Evolutionary conservation across 2,888 invertebrate genomes (phyloP), one percentile per base, ranked within the genome.

Genomic region (Cryptophagus acutangulus): DNA sequence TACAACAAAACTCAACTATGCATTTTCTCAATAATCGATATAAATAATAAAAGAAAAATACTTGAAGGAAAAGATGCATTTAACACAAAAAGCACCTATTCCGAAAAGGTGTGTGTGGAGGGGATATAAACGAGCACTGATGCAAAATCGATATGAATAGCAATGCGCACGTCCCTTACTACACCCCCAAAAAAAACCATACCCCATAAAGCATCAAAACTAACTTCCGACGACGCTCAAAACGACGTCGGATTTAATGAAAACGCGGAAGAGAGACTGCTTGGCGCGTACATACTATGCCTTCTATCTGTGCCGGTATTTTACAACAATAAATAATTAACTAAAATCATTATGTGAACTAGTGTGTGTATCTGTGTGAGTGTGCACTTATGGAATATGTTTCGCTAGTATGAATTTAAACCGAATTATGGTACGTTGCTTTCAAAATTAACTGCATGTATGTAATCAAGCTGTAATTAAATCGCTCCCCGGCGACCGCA

Each of bases 141-240:
- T 31, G 31, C 31, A 31, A 31, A 31, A 31, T 31, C 31, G 31
- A 31, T 31, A 31, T 8, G 8, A 31, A 15, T 14, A 8, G 15
- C 16, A 13, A n/a, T 12, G 31, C 31, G 31, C 31, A 31, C 13
- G 31, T 16, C 8, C 16, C 16, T 16, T 10, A 31, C 31, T 28
- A 6, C 28, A 28, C 28, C 28, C 28, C 28, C 28, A 4, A 6
- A 6, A 20, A 6, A 20, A 6, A 5, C 6, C 9, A 39, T 33
- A 17, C 17, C 18, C 28, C 13, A 12, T 15, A 31, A 26, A 29
- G 25, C 14, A 56, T 58, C 58, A 53, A 56, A 58, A 55, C 54
- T 54, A 42, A 41, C 48, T 56, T 53, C 55, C 52, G 44, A 40
- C 46, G 54, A 54, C 54, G 54, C 52, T 52, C 44, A n/a, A n/a